Conservation (phyloP, 2,888 invertebrate genomes). For the Ctena decussata region DNA sequence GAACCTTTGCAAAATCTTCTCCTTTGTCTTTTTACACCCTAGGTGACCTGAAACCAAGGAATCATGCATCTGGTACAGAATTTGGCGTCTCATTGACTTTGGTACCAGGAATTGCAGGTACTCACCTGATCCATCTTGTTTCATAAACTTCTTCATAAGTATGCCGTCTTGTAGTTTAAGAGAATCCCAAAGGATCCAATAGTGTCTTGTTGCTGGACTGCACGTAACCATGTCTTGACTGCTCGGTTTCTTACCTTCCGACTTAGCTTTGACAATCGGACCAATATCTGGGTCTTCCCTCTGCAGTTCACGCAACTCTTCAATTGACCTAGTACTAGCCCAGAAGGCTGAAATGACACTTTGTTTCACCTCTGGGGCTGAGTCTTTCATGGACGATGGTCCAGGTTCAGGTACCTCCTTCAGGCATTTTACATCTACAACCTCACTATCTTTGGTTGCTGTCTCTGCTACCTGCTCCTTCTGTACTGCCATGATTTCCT, state of each 20-base stretch:
- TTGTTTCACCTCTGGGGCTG: not conserved
- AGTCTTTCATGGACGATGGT: not conserved
- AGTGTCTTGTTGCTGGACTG: slow-evolving; percentile 33
- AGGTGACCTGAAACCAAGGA: slow-evolving; percentile 12
- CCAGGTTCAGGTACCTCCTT: not conserved
- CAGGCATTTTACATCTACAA: not conserved
- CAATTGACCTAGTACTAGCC: not conserved
- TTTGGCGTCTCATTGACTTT: not conserved
- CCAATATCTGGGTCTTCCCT: too few species aligned
- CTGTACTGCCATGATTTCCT: not conserved
- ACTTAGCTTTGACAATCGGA: not conserved
- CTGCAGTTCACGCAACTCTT: too few species aligned
- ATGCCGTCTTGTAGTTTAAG: not conserved
- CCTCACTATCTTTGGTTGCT: not conserved
- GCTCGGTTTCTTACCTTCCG: not conserved
- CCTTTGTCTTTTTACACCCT: too few species aligned
- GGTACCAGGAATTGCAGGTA: slow-evolving; percentile 13
- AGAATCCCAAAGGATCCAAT: slow-evolving; percentile 28
- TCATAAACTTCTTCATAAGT: not conserved
- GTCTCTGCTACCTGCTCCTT: not conserved
- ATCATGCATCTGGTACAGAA: slow-evolving; percentile 23
- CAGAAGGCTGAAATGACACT: not conserved
- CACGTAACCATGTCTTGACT: not conserved
- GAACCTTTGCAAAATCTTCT: slow-evolving; percentile 16
- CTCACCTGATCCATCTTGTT: slow-evolving; percentile 11